Percentiles rank a stretch among this genome's conserved stretches.
Evolutionary conservation across 2,113 vertebrate genomes (phyloP).

Genomic region (Spermophilus dauricus): DNA sequence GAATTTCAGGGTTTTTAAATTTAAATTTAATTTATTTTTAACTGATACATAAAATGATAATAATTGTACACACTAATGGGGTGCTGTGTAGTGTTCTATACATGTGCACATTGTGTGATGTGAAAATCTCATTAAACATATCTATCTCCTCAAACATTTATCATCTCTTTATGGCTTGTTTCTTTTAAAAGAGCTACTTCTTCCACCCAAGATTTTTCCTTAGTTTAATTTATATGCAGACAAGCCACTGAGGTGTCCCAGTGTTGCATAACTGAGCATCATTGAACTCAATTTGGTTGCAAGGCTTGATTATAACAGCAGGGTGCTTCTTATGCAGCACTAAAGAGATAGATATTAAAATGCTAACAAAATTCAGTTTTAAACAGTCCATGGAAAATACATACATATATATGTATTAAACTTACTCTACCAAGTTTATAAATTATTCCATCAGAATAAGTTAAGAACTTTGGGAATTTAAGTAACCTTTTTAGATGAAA

Average conservation of each 20-base stretch:
- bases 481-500: slow-evolving; percentile 2
- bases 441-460: slow-evolving; percentile 46
- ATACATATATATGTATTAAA: neutral
- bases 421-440: neutral
- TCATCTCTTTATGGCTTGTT: neutral
- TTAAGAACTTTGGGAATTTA: neutral
- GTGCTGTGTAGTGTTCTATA: neutral
- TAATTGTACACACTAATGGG: neutral
- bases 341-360: slow-evolving; percentile 23
- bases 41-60: neutral
- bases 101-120: neutral
- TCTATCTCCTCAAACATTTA: neutral
- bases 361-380: slow-evolving; percentile 23
- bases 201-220: neutral
- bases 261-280: neutral
- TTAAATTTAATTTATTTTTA: neutral
- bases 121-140: neutral
- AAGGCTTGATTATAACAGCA: slow-evolving; percentile 26
- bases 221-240: neutral
- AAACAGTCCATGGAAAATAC: neutral
- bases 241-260: neutral
- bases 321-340: slow-evolving; percentile 3
- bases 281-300: neutral
- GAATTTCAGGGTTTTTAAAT: neutral
- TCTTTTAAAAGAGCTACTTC: slow-evolving; percentile 26